Evolutionary conservation across 2,797 vertebrate genomes (phyloP).

Genomic region (Sebastes goodei): DNA sequence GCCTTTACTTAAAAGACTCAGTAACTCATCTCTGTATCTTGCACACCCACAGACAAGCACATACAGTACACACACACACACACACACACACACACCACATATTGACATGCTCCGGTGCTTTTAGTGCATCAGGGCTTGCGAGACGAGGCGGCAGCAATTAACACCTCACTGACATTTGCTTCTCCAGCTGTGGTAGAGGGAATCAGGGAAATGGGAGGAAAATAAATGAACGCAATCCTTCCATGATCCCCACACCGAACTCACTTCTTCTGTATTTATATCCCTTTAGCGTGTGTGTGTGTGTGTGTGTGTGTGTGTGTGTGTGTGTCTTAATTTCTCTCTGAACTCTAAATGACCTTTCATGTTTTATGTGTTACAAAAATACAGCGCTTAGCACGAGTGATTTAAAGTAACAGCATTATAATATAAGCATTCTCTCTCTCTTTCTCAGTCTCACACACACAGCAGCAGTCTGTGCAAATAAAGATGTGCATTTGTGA

Average conservation of each 20-base stretch:
- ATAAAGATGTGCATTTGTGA: slow-evolving; percentile 25
- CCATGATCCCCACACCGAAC: slow-evolving; percentile 8
- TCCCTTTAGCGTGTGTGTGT: background rate
- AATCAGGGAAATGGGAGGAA: slow-evolving; percentile 42
- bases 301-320: background rate
- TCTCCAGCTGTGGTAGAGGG: slow-evolving; percentile 56
- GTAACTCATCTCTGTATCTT: background rate
- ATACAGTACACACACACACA: background rate
- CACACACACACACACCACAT: background rate
- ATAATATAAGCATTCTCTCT: background rate
- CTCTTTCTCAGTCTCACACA: background rate
- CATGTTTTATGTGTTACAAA: slow-evolving; percentile 19
- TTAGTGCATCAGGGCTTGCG: slow-evolving; percentile 46
- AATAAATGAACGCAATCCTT: slow-evolving; percentile 37
- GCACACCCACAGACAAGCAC: background rate
- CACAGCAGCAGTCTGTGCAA: background rate
- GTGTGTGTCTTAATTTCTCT: slow-evolving; percentile 12
- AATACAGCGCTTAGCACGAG: slow-evolving; percentile 3
- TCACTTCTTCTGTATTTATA: slow-evolving; percentile 2
- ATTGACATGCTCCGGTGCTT: slow-evolving; percentile 45
- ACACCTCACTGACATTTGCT: slow-evolving; percentile 70
- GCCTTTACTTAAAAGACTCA: slow-evolving; percentile 13
- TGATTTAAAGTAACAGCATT: slow-evolving; percentile 4
- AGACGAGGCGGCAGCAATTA: slow-evolving; percentile 65
- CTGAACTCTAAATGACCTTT: slow-evolving; percentile 44